Evolutionary conservation across 2,888 invertebrate genomes (phyloP).

Genomic region (Cynaeus angustus): DNA sequence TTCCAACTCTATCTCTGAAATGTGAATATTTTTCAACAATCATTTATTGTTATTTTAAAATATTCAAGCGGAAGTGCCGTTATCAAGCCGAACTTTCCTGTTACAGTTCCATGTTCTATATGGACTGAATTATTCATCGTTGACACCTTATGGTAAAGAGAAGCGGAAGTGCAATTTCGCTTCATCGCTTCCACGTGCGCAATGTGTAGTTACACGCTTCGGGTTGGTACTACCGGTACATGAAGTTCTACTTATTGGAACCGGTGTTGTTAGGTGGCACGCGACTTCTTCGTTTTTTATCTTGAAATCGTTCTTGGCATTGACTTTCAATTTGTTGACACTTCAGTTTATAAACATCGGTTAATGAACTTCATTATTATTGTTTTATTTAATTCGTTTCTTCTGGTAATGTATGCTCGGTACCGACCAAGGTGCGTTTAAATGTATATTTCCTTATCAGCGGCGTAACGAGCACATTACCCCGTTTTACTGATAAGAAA

Average conservation of each 20-base stretch:
- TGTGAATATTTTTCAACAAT: conserved; percentile 21
- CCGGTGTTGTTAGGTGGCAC: conserved; percentile 57
- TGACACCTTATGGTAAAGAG: conserved; percentile 17
- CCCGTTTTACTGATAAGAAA: conserved; percentile 59
- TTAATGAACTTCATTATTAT: conserved; percentile 43
- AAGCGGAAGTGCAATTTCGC: conserved; percentile 51
- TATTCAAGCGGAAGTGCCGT: conserved; percentile 59
- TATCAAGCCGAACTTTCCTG: conserved; percentile 63
- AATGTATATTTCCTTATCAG: conserved; percentile 47
- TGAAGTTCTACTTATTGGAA: conserved; percentile 57
- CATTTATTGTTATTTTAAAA: conserved; percentile 48
- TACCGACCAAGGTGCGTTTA: conserved; percentile 37
- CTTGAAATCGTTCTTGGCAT: conserved; percentile 38
- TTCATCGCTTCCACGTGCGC: conserved; percentile 55
- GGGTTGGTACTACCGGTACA: conserved; percentile 55
- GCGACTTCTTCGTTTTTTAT: conserved; percentile 41
- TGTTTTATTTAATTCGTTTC: conserved; percentile 18
- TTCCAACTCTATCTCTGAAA: conserved; percentile 23
- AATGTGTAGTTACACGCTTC: conserved; percentile 13
- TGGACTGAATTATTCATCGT: conserved; percentile 54
- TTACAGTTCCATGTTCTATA: conserved; percentile 54
- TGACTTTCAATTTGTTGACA: conserved; percentile 43
- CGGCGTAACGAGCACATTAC: conserved; percentile 50
- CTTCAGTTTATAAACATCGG: conserved; percentile 26
- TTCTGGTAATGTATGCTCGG: background rate